These are phyloP conservation scores for Araneus ventricosus DNA, from an alignment of 1,140 invertebrate species.

Conservation along the genomic window DNA sequence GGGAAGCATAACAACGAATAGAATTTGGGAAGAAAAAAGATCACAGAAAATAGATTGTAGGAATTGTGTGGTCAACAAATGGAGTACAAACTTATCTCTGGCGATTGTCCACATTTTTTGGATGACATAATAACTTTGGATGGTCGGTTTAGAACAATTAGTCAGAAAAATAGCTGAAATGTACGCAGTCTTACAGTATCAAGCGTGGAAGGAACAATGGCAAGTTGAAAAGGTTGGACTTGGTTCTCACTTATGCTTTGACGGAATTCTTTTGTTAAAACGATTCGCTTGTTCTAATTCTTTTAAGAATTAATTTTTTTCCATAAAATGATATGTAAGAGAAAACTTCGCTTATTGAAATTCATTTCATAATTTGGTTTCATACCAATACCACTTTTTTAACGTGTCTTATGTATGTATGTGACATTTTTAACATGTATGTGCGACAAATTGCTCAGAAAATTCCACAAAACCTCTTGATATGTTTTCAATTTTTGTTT, in stretches of 20 bases:
- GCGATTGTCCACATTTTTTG: conserved; percentile 35
- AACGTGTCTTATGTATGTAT: too few relatives aligned
- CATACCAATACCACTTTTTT: too few relatives aligned
- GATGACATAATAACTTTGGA: not conserved
- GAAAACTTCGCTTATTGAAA: not conserved
- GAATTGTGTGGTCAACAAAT: not conserved
- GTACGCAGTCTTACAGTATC: not conserved
- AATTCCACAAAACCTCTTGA: too few relatives aligned
- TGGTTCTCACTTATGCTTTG: not conserved
- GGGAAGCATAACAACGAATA: conserved; percentile 39
- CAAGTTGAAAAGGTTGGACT: not conserved
- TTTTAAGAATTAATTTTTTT: too few relatives aligned
- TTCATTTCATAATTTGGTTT: not conserved
- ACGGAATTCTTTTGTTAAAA: not conserved
- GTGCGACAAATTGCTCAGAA: too few relatives aligned
- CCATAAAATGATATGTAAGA: not conserved
- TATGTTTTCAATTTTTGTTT: too few relatives aligned
- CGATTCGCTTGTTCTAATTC: too few relatives aligned
- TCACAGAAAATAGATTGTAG: conserved; percentile 20
- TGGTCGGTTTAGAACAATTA: not conserved
- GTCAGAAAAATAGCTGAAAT: not conserved
- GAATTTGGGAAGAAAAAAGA: not conserved
- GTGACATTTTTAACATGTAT: too few relatives aligned
- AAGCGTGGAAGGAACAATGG: not conserved
- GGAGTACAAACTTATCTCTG: not conserved